Evolutionary conservation across 92 coral and sea anemone genomes (phyloP).

Genomic region (Siderastrea siderea): DNA sequence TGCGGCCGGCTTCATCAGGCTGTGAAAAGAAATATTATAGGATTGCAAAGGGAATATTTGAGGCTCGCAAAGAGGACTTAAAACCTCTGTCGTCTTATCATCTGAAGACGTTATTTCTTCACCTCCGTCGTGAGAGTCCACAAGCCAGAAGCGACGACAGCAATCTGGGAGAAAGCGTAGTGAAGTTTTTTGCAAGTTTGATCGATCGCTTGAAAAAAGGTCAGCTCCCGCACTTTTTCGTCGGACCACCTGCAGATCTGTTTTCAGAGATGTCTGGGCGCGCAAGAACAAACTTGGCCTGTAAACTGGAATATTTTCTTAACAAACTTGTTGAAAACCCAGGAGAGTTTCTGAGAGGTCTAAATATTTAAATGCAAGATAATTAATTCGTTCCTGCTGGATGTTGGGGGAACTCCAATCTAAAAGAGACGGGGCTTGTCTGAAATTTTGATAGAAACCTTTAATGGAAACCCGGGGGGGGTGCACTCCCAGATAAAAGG

Average conservation of each 20-base stretch:
- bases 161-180: conserved; percentile 46
- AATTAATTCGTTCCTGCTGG: too few relatives aligned
- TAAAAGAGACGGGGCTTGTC: too few relatives aligned
- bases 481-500: too few relatives aligned
- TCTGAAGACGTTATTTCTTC: conserved; percentile 61
- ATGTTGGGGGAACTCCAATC: too few relatives aligned
- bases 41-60: conserved; percentile 52
- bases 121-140: conserved; percentile 4
- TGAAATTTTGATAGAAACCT: too few relatives aligned
- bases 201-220: conserved; percentile 1
- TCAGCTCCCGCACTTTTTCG: conserved; percentile 42
- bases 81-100: conserved; percentile 53
- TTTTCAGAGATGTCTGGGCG: neutral
- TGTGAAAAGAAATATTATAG: conserved; percentile 36
- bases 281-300: neutral
- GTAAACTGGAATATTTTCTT: neutral
- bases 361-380: neutral
- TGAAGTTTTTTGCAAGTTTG: conserved; percentile 38
- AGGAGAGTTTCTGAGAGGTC: neutral
- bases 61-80: conserved; percentile 26
- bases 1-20: conserved; percentile 4
- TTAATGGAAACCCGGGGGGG: too few relatives aligned
- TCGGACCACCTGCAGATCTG: conserved; percentile 14
- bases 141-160: neutral
- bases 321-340: conserved; percentile 15